Conservation (phyloP, 2,888 invertebrate genomes). For the Punctoribates punctum region DNA sequence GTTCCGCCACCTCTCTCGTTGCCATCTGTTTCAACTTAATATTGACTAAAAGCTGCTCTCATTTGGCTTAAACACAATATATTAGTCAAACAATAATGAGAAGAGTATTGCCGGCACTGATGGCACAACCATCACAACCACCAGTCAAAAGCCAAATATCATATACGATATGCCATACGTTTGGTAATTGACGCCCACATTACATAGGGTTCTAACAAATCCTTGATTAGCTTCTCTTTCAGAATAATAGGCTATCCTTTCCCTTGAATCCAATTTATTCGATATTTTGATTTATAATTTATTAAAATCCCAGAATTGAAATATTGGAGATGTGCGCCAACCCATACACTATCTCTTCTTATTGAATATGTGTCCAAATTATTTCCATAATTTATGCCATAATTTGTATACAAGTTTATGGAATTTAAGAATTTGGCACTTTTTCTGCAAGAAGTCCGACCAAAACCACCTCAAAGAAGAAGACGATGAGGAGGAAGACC, state of each 20-base stretch:
- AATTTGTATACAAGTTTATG: background rate
- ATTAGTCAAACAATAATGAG: conserved; percentile 7
- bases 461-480: background rate
- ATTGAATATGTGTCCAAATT: conserved; percentile 28
- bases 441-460: background rate
- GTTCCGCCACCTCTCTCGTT: background rate
- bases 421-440: conserved; percentile 1
- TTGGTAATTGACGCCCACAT: conserved; percentile 27
- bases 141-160: conserved; percentile 5
- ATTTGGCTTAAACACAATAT: conserved; percentile 11
- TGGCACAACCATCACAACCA: no score
- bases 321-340: background rate
- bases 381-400: background rate
- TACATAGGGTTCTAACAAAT: background rate
- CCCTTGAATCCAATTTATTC: background rate
- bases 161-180: background rate
- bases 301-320: background rate
- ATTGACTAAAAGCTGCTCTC: conserved; percentile 25
- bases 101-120: background rate
- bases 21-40: conserved; percentile 35
- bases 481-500: background rate
- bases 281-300: background rate
- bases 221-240: background rate
- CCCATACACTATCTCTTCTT: background rate
- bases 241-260: background rate